Conservation (phyloP, 2,888 invertebrate genomes). For the Acrocyrtus sp. region DNA sequence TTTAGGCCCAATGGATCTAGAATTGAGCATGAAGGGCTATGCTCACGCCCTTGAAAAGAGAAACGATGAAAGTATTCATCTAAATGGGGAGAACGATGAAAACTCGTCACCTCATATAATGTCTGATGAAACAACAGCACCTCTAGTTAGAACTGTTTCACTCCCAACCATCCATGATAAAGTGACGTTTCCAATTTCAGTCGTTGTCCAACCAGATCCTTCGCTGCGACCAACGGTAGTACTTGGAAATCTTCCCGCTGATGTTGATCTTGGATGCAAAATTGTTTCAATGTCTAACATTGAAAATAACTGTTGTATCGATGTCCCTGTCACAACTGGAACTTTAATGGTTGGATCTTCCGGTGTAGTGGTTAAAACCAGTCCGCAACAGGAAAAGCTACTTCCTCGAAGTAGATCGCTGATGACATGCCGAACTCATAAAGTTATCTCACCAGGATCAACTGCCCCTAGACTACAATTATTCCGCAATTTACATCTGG, state of each 20-base stretch:
- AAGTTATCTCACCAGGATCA: conserved; percentile 34
- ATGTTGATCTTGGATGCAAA: conserved; percentile 48
- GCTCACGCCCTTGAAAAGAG: conserved; percentile 6
- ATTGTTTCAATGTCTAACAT: conserved; percentile 52
- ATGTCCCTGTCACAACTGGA: neutral
- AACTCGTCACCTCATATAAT: conserved; percentile 8
- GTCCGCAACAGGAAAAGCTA: conserved; percentile 14
- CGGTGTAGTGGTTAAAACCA: conserved; percentile 17
- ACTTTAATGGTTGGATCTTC: neutral
- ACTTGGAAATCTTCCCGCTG: conserved; percentile 50
- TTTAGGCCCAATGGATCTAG: conserved; percentile 47
- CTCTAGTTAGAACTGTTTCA: conserved; percentile 57
- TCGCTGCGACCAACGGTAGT: conserved; percentile 49
- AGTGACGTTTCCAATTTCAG: conserved; percentile 49
- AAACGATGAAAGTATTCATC: conserved; percentile 11
- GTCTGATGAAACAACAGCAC: conserved; percentile 41
- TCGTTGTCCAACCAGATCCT: conserved; percentile 58
- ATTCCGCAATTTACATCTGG: conserved; percentile 62
- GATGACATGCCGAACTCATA: conserved; percentile 57
- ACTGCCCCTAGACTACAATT: conserved; percentile 56
- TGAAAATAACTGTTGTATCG: conserved; percentile 9
- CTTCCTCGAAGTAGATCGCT: conserved; percentile 59
- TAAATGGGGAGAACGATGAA: conserved; percentile 29
- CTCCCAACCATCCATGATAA: conserved; percentile 60
- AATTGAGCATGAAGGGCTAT: conserved; percentile 18